phyloP scores from a whole-genome alignment of 1,140 invertebrate genomes.

The Daktulosphaira vitifoliae region DNA sequence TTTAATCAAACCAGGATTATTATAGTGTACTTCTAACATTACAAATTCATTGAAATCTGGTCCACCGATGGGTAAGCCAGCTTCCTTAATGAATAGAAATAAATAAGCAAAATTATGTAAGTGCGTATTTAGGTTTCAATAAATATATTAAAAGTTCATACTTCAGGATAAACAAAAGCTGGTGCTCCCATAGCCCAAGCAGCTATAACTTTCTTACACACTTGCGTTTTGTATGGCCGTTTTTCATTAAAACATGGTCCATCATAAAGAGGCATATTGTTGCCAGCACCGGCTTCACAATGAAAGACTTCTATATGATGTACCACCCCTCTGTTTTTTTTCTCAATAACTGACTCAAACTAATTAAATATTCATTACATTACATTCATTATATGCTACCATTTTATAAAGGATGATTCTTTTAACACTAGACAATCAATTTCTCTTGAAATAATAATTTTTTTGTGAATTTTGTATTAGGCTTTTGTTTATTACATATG shows the following conservation, averaged over 20 bases:
- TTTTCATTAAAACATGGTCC: conserved; percentile 65
- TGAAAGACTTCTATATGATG: conserved; percentile 99
- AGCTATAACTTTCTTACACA: conserved; percentile 79
- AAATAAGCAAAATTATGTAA: no score
- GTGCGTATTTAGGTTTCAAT: background rate
- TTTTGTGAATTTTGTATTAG: no score
- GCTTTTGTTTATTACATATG: no score
- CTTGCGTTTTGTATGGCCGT: conserved; percentile 57
- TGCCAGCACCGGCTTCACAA: conserved; percentile 60
- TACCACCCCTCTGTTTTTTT: conserved; percentile 75
- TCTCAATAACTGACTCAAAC: conserved; percentile 72
- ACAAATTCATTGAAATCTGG: conserved; percentile 71
- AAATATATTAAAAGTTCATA: conserved; percentile 40
- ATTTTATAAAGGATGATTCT: no score
- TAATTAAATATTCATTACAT: no score
- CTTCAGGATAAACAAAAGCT: conserved; percentile 68
- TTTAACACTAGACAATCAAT: no score
- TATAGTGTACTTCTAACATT: conserved; percentile 96
- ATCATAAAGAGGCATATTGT: conserved; percentile 67
- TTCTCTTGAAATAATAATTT: no score
- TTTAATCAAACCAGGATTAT: conserved; percentile 70
- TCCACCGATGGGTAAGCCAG: conserved; percentile 87
- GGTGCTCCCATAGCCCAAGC: conserved; percentile 97
- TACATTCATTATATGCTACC: no score
- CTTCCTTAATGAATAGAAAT: conserved; percentile 52